phyloP scores from a whole-genome alignment of 2,888 invertebrate genomes.

The Eupsilia transversa region DNA sequence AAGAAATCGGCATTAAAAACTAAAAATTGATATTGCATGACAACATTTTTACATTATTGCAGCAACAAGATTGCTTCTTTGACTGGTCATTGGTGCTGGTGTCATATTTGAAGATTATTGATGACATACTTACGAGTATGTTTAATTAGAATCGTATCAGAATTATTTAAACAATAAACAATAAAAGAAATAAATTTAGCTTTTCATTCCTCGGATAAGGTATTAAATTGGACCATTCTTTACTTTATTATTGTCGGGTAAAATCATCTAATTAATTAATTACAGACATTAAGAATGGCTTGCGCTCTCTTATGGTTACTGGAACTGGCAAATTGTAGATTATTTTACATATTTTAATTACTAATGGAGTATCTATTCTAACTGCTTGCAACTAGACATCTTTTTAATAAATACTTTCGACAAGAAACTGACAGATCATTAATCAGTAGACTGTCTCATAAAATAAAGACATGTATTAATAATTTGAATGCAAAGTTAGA shows the following conservation, averaged over 20 bases:
- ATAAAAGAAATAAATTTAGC: background rate
- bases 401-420: conserved; percentile 32
- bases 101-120: background rate
- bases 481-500: conserved; percentile 28
- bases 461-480: conserved; percentile 42
- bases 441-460: conserved; percentile 32
- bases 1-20: background rate
- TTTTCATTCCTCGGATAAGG: background rate
- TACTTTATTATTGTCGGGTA: background rate
- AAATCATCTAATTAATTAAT: background rate
- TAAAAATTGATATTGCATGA: background rate
- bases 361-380: background rate
- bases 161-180: background rate
- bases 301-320: background rate
- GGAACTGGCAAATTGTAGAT: background rate
- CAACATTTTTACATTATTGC: background rate
- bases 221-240: background rate
- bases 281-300: background rate
- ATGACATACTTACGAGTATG: background rate
- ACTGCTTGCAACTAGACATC: background rate
- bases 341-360: background rate
- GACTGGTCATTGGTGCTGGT: background rate
- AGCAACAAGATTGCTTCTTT: background rate
- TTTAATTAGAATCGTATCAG: conserved; percentile 26
- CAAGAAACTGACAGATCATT: conserved; percentile 1